Evolutionary conservation across 1,140 invertebrate genomes (phyloP).

Genomic region (Mesaphorura yosii): DNA sequence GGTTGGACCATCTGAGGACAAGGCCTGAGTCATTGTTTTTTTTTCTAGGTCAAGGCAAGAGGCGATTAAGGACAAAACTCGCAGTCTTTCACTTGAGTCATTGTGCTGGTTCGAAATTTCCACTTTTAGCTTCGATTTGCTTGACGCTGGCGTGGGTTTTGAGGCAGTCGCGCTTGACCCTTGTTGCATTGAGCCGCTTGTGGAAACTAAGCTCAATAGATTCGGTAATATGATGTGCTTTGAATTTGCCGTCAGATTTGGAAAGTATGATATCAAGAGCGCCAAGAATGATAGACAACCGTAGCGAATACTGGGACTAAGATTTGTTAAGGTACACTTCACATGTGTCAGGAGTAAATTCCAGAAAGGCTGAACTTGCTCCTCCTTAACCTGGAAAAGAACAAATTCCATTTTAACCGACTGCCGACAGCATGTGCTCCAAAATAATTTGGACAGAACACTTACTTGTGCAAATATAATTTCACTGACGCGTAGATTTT

Average conservation of each 20-base stretch:
- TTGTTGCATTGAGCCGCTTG: neutral
- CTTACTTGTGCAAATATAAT: constrained; percentile 17
- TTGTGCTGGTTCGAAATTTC: constrained; percentile 23
- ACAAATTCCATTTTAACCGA: neutral
- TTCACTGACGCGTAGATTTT: constrained; percentile 22
- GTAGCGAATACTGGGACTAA: constrained; percentile 16
- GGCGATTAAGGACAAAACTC: constrained; percentile 14
- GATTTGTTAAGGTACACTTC: constrained; percentile 25
- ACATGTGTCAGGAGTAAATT: constrained; percentile 22
- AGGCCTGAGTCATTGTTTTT: neutral
- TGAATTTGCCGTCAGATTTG: constrained; percentile 17
- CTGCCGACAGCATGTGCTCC: too few relatives aligned
- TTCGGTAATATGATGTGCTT: constrained; percentile 17
- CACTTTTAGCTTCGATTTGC: constrained; percentile 15
- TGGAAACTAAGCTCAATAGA: constrained; percentile 20
- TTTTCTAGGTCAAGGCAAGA: constrained; percentile 15
- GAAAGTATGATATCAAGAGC: constrained; percentile 19
- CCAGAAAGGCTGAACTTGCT: constrained; percentile 29
- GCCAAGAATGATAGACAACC: constrained; percentile 19
- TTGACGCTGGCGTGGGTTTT: neutral
- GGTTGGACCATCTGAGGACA: neutral
- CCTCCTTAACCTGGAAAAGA: constrained; percentile 21
- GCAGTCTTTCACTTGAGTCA: constrained; percentile 13
- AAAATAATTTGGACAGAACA: neutral
- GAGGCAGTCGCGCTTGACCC: neutral